Base-by-base conservation (phyloP, 2,113 vertebrate species). In the Clarias gariepinus region DNA sequence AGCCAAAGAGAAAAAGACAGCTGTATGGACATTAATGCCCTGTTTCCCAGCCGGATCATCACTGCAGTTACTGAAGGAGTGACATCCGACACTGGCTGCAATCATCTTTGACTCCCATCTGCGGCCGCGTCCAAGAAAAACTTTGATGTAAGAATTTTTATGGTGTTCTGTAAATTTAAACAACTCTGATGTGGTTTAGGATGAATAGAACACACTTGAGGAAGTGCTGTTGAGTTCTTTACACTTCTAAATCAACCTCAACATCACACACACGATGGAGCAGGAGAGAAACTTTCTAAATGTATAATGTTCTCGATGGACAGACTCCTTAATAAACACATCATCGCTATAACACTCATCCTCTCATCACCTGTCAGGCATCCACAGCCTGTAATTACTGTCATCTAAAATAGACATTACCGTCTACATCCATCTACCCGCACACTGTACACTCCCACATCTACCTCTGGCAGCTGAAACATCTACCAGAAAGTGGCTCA, bases 321-420 rank as follows among this genome's bases (percentile, higher is more conserved):
- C 55, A 33, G 16, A 41, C 16, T 80, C 9, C 71, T 74, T 66
- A 57, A 88, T 73, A 74, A 85, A 85, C 57, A 52, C 73, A n/a
- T 66, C 10, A 58, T 47, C 9, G 47, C 55, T 28, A 25, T 87
- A 23, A 66, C 73, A 30, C 30, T 71, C 78, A 41, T 82, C 63
- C 30, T 47, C 69, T n/a, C 80, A 30, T 58, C 61, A 21, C 15
- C 6, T 82, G 47, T 47, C 64, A 28, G 83, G 52, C 1, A 11
- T 41, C 33, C 61, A 69, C 69, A 60, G 79, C 53, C 71, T 36
- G 5, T 61, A 61, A 83, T 82, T 53, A 68, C 41, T 6, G 47
- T 71, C 53, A 53, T 69, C 52, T 82, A 69, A 82, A 88, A 74
- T 18, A 73, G 30, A 36, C 13, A 30, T 69, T 36, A 71, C 16